A percentile compares a stretch with the other conserved stretches of the same genome.
These are phyloP conservation scores for Syngnathus rostellatus DNA, from an alignment of 2,797 vertebrate genomes.

Conservation along the genomic window DNA sequence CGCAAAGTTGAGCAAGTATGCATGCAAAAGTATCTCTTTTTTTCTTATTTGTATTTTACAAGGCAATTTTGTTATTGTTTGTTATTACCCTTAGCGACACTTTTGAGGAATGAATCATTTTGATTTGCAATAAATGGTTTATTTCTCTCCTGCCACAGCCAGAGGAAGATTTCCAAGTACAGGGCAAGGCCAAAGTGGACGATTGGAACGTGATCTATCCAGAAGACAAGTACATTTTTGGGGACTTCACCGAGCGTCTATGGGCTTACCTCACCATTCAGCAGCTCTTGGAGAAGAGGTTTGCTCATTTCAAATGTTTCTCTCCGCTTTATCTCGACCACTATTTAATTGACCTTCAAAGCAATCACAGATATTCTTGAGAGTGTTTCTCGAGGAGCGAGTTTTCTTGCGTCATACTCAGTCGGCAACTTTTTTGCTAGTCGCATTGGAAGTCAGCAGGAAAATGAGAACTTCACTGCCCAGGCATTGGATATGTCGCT, in stretches of 20 bases:
- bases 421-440: conserved; percentile 42
- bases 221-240: conserved; percentile 79
- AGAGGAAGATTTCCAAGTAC: conserved; percentile 52
- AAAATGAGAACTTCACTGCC: conserved; percentile 70
- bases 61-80: background rate
- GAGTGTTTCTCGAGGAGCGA: conserved; percentile 27
- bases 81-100: too few species aligned
- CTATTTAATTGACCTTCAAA: background rate
- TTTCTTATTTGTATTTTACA: too few species aligned
- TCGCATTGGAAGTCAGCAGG: conserved; percentile 59
- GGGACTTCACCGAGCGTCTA: conserved; percentile 81
- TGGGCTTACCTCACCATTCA: conserved; percentile 91
- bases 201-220: conserved; percentile 68
- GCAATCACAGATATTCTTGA: conserved; percentile 43
- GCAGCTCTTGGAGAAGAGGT: conserved; percentile 78
- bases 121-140: too few species aligned
- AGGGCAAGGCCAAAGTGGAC: conserved; percentile 45
- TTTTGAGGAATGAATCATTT: too few species aligned
- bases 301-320: background rate
- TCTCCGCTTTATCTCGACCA: background rate
- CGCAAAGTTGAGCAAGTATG: too few species aligned
- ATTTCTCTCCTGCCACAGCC: conserved; percentile 9
- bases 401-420: background rate
- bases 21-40: too few species aligned
- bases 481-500: conserved; percentile 81